A percentile compares a stretch with the other conserved stretches of the same genome.
Evolutionary conservation across 2,797 vertebrate genomes (phyloP).

Genomic region (Bovichtus diacanthus): DNA sequence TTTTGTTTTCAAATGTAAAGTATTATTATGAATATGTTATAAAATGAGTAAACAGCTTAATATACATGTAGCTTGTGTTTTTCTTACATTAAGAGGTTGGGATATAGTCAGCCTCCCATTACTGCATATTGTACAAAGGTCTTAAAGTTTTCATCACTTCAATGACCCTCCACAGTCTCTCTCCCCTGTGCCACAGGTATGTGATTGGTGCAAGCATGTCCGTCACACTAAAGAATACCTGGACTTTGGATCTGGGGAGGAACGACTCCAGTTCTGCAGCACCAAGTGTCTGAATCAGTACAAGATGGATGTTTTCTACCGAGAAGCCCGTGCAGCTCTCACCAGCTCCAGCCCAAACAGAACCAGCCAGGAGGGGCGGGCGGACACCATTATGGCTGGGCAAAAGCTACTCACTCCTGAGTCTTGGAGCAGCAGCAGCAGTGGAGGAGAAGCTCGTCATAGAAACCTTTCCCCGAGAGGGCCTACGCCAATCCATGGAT

Average conservation of each 20-base stretch:
- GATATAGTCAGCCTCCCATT: not conserved
- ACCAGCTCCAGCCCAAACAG: slow-evolving; percentile 92
- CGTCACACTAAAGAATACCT: slow-evolving; percentile 99
- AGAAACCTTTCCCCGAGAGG: slow-evolving; percentile 92
- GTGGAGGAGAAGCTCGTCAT: slow-evolving; percentile 74
- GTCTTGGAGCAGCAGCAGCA: slow-evolving; percentile 92
- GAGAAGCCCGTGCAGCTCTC: slow-evolving; percentile 97
- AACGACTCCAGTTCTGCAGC: slow-evolving; percentile 98
- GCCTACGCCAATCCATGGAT: slow-evolving; percentile 80
- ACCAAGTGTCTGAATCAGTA: slow-evolving; percentile 99
- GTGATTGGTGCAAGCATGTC: slow-evolving; percentile 99
- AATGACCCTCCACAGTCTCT: slow-evolving; percentile 82
- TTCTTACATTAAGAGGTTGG: not conserved
- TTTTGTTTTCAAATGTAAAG: slow-evolving; percentile 46
- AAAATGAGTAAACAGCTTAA: slow-evolving; percentile 11
- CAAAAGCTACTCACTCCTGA: slow-evolving; percentile 97
- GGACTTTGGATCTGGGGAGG: slow-evolving; percentile 97
- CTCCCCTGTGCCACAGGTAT: slow-evolving; percentile 90
- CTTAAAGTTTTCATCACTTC: slow-evolving; percentile 16
- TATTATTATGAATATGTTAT: slow-evolving; percentile 23
- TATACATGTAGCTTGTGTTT: not conserved
- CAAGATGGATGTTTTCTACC: slow-evolving; percentile 99
- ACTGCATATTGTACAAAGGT: slow-evolving; percentile 1
- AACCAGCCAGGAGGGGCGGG: slow-evolving; percentile 89
- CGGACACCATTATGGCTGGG: slow-evolving; percentile 86